Evolutionary conservation across 2,797 vertebrate genomes (phyloP), one percentile per base, ranked within the genome.

Genomic region (Moxostoma hubbsi): DNA sequence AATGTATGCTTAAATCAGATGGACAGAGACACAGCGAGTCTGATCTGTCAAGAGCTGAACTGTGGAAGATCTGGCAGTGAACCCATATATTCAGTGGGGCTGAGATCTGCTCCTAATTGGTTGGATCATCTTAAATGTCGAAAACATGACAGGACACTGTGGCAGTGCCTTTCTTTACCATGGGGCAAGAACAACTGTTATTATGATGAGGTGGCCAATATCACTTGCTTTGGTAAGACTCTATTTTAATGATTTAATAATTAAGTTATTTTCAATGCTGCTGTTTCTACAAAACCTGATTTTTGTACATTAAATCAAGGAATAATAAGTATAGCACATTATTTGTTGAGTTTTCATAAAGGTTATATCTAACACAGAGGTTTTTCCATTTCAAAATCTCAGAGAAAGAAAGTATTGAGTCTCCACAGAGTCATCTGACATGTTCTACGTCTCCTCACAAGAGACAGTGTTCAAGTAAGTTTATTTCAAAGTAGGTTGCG

Each of bases 81-180:
- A 10, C 73, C 65, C n/a, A 9, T 24, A 54, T 10, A 69, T 7
- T 8, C 15, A 46, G 5, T 49, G 12, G 10, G 47, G 5, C 13
- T 50, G 61, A 68, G 18, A 36, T 64, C 59, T 24, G 68, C 47
- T 75, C 71, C 11, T 2, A 57, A 75, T 0, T 79, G 81, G 81
- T 43, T 82, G 1, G 65, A 75, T 73, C 0, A 51, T 0, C 0
- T 82, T 0, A 18, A 70, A 0, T 82, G 76, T 58, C 73, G 75
- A 46, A 51, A 9, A 7, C 81, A 84, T 58, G 81, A 86, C 54
- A 65, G 58, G 9, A 76, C 53, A 45, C 45, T 84, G 5, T 82
- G 77, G 82, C 77, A 86, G 64, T 86, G 85, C 62, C 74, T 75
- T 15, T 84, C 85, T 68, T 65, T 15, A 1, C 57, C 68, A 49